Evolutionary conservation across 2,888 invertebrate genomes (phyloP).

Genomic region (Dichetophora obliterata): DNA sequence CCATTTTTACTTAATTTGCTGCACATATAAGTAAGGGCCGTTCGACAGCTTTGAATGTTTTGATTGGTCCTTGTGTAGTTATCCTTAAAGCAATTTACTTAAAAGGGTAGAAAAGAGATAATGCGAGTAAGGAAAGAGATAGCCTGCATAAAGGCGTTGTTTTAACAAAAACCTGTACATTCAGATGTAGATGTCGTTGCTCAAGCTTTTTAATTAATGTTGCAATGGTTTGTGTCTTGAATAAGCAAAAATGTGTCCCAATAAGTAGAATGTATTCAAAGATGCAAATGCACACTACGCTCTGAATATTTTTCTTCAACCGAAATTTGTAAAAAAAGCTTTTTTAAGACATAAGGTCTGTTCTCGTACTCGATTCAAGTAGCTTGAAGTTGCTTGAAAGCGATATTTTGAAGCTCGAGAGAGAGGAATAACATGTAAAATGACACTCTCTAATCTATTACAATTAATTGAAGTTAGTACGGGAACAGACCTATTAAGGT

Average conservation of each 20-base stretch:
- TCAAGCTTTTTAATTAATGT: no score
- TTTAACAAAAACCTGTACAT: background rate
- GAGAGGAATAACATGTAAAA: no score
- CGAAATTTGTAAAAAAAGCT: no score
- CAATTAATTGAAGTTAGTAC: no score
- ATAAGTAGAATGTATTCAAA: background rate
- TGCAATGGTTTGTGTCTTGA: background rate
- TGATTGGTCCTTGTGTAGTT: slow-evolving; percentile 4
- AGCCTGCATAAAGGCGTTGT: background rate
- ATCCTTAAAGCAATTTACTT: background rate
- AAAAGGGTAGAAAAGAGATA: background rate
- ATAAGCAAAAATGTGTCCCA: background rate
- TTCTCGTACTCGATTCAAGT: no score
- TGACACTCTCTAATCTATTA: no score
- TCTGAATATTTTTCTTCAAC: background rate
- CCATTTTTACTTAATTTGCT: background rate
- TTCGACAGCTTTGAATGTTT: background rate
- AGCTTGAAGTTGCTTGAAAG: no score
- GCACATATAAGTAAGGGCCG: background rate
- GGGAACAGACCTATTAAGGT: no score
- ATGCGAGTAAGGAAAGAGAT: background rate
- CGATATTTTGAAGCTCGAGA: no score
- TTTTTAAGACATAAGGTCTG: no score
- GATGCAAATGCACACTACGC: no score
- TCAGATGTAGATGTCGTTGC: slow-evolving; percentile 5